Conservation (phyloP, 2,797 vertebrate species). For the Pseudocheirus occidentalis region DNA sequence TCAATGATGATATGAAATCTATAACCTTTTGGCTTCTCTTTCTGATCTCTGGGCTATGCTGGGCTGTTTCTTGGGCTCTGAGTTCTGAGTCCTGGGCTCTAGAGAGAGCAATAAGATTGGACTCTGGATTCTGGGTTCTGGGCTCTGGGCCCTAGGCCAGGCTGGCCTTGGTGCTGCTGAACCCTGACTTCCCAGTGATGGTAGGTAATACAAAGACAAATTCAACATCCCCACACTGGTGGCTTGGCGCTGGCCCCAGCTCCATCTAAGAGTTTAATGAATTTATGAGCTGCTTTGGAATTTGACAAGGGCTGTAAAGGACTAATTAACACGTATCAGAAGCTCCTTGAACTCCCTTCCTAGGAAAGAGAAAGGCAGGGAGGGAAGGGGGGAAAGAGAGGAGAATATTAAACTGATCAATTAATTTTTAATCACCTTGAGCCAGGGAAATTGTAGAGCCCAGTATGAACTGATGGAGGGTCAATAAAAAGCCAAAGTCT, state of each 20-base stretch:
- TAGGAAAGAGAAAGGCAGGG: not conserved
- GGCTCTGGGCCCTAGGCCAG: not conserved
- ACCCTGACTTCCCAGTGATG: slow-evolving; percentile 65
- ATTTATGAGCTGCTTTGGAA: slow-evolving; percentile 96
- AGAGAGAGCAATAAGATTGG: no score
- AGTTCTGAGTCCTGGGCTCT: no score
- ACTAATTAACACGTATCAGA: slow-evolving; percentile 93
- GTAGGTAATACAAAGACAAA: slow-evolving; percentile 87
- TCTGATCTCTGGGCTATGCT: not conserved
- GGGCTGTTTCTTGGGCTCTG: no score
- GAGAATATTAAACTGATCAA: slow-evolving; percentile 88
- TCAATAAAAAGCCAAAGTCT: slow-evolving; percentile 12
- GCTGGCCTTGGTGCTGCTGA: not conserved
- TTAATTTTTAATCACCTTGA: slow-evolving; percentile 87
- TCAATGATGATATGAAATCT: not conserved
- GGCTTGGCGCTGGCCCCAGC: slow-evolving; percentile 94
- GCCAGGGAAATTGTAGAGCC: slow-evolving; percentile 49
- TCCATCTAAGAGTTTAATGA: slow-evolving; percentile 97
- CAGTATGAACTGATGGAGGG: not conserved
- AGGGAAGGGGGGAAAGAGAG: slow-evolving; percentile 69
- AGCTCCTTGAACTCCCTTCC: slow-evolving; percentile 73
- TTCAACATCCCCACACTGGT: slow-evolving; percentile 92
- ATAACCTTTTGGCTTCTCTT: not conserved
- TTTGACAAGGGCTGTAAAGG: slow-evolving; percentile 92
- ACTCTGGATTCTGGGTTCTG: not conserved